Conservation (phyloP, 1,140 invertebrate genomes). For the Papilio xuthus region DNA sequence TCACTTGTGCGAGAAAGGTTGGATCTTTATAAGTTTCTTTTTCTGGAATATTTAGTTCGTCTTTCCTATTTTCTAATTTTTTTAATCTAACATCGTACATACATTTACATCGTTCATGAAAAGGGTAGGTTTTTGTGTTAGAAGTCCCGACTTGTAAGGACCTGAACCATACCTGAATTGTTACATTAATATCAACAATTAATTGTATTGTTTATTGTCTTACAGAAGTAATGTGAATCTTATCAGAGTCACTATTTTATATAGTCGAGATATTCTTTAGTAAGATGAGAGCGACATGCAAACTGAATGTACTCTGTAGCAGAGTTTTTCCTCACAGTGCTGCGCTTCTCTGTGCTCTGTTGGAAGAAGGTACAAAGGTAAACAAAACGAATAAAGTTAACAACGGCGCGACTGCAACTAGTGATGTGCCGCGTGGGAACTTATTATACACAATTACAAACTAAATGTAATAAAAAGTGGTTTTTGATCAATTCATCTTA, state of each 20-base stretch:
- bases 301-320: constrained; percentile 7
- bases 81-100: no score
- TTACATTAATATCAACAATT: no score
- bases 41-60: no score
- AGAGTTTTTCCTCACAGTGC: not conserved
- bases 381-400: constrained; percentile 37
- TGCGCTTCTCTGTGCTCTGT: not conserved
- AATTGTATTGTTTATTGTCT: no score
- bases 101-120: no score
- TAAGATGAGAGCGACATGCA: constrained; percentile 2
- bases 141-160: no score
- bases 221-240: not conserved
- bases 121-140: no score
- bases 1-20: not conserved
- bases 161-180: no score
- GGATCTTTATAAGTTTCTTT: no score
- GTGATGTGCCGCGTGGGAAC: not conserved
- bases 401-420: constrained; percentile 22
- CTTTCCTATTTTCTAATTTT: no score
- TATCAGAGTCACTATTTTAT: not conserved
- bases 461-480: not conserved
- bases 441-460: not conserved
- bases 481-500: not conserved
- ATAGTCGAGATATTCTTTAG: not conserved
- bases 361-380: constrained; percentile 35